Conservation (phyloP, 2,888 invertebrate species). For the Spatulosminthurus flaviceps region DNA sequence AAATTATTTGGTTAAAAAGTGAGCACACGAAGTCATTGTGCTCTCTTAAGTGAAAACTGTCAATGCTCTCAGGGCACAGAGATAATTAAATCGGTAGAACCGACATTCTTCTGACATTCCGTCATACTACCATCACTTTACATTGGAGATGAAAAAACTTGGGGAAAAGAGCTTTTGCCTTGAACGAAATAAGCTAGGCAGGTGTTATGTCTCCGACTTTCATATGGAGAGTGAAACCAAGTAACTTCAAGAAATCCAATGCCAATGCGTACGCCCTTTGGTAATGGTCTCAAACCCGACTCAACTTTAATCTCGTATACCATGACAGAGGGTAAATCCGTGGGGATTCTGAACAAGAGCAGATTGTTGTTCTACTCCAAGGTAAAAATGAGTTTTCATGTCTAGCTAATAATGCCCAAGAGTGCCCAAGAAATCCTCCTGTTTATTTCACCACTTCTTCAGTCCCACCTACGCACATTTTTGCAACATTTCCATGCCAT, state of each 20-base stretch:
- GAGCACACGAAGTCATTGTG: slow-evolving; percentile 9
- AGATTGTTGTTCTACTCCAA: neutral
- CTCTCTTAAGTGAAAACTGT: slow-evolving; percentile 7
- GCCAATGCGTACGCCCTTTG: neutral
- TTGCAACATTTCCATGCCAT: neutral
- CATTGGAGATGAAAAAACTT: slow-evolving; percentile 8
- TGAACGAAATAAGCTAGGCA: slow-evolving; percentile 1
- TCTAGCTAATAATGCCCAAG: slow-evolving; percentile 21
- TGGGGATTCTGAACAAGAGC: slow-evolving; percentile 15
- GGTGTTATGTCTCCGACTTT: neutral
- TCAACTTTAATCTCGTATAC: slow-evolving; percentile 7
- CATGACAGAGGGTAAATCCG: slow-evolving; percentile 4
- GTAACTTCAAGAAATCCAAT: neutral
- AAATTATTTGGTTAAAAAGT: neutral
- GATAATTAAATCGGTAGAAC: neutral
- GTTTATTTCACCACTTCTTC: neutral
- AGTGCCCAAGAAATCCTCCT: slow-evolving; percentile 21
- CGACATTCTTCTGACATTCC: neutral
- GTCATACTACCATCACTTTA: slow-evolving; percentile 1
- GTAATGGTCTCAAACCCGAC: neutral
- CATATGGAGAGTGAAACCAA: neutral
- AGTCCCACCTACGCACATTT: neutral
- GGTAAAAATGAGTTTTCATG: slow-evolving; percentile 27
- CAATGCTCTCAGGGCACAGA: slow-evolving; percentile 11
- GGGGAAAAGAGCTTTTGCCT: slow-evolving; percentile 2